Evolutionary conservation across 2,888 invertebrate species (phyloP), one percentile per base, ranked within the genome.

Genomic region (Eupithecia exiguata): DNA sequence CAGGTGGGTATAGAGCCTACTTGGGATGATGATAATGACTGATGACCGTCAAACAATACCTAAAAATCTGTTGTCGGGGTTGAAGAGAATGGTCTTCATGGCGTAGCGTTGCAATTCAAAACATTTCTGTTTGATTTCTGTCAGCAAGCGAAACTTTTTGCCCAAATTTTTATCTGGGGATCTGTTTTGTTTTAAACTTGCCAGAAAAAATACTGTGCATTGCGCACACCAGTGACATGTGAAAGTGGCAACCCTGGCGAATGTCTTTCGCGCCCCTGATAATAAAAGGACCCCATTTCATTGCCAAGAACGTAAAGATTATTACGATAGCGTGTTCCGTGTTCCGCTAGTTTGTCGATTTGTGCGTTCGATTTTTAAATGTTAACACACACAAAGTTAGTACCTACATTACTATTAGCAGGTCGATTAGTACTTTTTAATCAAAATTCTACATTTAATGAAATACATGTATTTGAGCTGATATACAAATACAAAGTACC

Each of bases 191-290:
- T 61, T 14, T 61, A 25, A 30, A 9, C 18, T 7, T 10, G 18
- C 5, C 12, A 65, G n/a, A 21, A 38, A n/a, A 65, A 65, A 38
- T 38, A 36, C 16, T 3, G 10, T 3, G 9, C 4, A 7, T 16
- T 0, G 0, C 36, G 18, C 36, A 10, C 14, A 38, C 18, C 30
- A 53, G 10, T 65, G 35, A 36, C n/a, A 65, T 38, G 21, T 21
- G 25, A 61, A 75, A 72, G 68, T 69, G 61, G 73, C 87, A 87
- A 78, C 88, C 88, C 88, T 91, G 85, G 49, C 70, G 62, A 72
- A 78, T 84, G 85, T 90, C 88, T 84, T 73, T 88, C 83, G 79
- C 90, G 87, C 90, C 91, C 91, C 81, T 77, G 86, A 86, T 85
- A 87, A 87, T 87, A 89, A 89, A 88, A 80, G 72, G 79, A 83